phyloP scores from a whole-genome alignment of 2,888 invertebrate species.

The Lamproptera curius region DNA sequence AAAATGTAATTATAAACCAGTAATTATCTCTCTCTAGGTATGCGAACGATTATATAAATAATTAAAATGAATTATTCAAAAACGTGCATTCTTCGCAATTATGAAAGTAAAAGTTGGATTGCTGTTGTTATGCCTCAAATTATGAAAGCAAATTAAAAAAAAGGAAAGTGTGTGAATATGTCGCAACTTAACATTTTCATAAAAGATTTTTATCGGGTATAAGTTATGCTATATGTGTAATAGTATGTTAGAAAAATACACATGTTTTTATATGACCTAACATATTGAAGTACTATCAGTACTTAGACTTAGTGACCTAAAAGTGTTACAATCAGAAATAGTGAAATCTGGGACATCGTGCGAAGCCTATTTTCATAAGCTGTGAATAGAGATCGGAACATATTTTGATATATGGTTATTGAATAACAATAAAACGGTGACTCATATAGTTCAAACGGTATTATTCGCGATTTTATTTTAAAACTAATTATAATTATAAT shows the following conservation, averaged over 20 bases:
- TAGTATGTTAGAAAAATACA: too few relatives aligned
- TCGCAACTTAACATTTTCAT: too few relatives aligned
- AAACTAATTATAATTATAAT: too few relatives aligned
- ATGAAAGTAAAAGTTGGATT: neutral
- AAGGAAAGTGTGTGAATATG: too few relatives aligned
- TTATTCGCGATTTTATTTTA: too few relatives aligned
- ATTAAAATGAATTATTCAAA: neutral
- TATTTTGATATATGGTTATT: neutral
- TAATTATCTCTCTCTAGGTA: too few relatives aligned
- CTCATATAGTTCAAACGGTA: neutral
- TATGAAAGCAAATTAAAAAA: too few relatives aligned
- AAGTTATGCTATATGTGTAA: too few relatives aligned
- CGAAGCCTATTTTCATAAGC: constrained; percentile 4
- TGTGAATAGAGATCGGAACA: neutral
- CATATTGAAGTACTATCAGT: neutral
- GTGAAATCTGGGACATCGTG: constrained; percentile 10
- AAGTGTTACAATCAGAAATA: constrained; percentile 8
- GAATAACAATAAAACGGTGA: neutral
- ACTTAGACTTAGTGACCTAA: constrained; percentile 6
- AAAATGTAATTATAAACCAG: too few relatives aligned
- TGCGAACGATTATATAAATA: constrained; percentile 6
- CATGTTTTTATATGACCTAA: too few relatives aligned
- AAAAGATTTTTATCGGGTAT: too few relatives aligned
- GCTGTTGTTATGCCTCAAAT: too few relatives aligned
- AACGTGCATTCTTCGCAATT: neutral